These are phyloP conservation scores for Pandemis heparana DNA, from an alignment of 2,888 invertebrate genomes.

Conservation along the genomic window DNA sequence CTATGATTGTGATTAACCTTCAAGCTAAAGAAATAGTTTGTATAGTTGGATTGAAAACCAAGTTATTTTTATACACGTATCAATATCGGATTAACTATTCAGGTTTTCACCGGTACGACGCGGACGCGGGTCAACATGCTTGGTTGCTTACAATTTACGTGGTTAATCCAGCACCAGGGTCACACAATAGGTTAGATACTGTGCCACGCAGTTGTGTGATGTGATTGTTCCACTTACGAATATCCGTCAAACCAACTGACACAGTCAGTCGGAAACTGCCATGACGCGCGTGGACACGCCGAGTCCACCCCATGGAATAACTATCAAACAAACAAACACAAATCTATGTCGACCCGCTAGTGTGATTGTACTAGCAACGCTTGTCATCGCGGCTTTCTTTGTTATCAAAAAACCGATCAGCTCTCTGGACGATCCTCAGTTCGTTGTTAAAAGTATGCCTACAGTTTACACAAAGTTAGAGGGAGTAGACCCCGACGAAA, in stretches of 20 bases:
- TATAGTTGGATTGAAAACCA: neutral
- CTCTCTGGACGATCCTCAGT: conserved; percentile 68
- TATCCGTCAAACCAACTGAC: conserved; percentile 54
- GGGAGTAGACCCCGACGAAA: conserved; percentile 81
- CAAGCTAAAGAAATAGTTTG: neutral
- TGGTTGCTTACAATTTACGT: conserved; percentile 55
- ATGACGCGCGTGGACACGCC: conserved; percentile 77
- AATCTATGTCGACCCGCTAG: conserved; percentile 55
- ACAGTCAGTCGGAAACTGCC: conserved; percentile 73
- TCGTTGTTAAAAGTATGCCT: conserved; percentile 69
- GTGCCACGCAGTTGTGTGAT: conserved; percentile 54
- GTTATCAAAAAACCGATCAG: conserved; percentile 60
- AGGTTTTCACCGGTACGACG: conserved; percentile 10
- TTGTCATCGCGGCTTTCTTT: conserved; percentile 62
- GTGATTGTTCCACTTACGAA: conserved; percentile 64
- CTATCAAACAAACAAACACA: conserved; percentile 65
- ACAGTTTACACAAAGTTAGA: conserved; percentile 71
- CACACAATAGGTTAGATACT: conserved; percentile 61
- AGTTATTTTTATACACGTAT: neutral
- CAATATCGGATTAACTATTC: neutral
- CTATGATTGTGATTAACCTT: neutral
- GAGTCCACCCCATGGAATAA: conserved; percentile 58
- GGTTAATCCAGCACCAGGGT: conserved; percentile 59
- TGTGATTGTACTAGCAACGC: conserved; percentile 58
- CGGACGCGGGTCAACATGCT: conserved; percentile 12